phyloP scores from a whole-genome alignment of 2,888 invertebrate species.

The Meiosimyza decipiens region DNA sequence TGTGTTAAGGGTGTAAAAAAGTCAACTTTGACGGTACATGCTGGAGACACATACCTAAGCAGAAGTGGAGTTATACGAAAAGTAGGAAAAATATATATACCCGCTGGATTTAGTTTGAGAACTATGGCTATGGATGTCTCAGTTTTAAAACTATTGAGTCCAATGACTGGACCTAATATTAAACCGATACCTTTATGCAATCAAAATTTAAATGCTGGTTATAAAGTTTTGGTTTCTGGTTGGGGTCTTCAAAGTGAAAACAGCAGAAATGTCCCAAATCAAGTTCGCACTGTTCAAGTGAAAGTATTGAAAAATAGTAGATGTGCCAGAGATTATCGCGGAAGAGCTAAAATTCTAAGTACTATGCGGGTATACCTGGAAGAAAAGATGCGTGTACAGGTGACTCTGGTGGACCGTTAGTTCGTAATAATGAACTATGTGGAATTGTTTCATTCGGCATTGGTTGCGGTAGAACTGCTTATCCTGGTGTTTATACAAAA shows the following conservation, averaged over 20 bases:
- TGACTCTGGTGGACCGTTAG: slow-evolving; percentile 50
- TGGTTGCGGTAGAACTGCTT: slow-evolving; percentile 67
- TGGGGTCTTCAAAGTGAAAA: slow-evolving; percentile 43
- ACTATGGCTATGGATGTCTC: slow-evolving; percentile 45
- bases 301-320: neutral
- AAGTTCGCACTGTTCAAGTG: slow-evolving; percentile 38
- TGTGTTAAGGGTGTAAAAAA: slow-evolving; percentile 23
- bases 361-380: slow-evolving; percentile 42
- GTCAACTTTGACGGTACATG: slow-evolving; percentile 30
- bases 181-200: slow-evolving; percentile 36
- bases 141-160: slow-evolving; percentile 35
- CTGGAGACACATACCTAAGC: slow-evolving; percentile 32
- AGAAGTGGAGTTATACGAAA: slow-evolving; percentile 15
- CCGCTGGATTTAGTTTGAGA: slow-evolving; percentile 21
- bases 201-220: slow-evolving; percentile 8
- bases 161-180: slow-evolving; percentile 35
- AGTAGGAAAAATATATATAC: slow-evolving; percentile 8
- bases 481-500: slow-evolving; percentile 76
- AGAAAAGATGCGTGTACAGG: slow-evolving; percentile 47
- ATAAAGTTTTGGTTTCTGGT: slow-evolving; percentile 42
- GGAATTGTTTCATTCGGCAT: slow-evolving; percentile 73
- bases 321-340: slow-evolving; percentile 2
- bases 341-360: slow-evolving; percentile 21
- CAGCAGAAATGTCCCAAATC: slow-evolving; percentile 15
- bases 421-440: slow-evolving; percentile 55